Evolutionary conservation across 2,888 invertebrate genomes (phyloP), one percentile per base, ranked within the genome.

Genomic region (Lissonota sp.): DNA sequence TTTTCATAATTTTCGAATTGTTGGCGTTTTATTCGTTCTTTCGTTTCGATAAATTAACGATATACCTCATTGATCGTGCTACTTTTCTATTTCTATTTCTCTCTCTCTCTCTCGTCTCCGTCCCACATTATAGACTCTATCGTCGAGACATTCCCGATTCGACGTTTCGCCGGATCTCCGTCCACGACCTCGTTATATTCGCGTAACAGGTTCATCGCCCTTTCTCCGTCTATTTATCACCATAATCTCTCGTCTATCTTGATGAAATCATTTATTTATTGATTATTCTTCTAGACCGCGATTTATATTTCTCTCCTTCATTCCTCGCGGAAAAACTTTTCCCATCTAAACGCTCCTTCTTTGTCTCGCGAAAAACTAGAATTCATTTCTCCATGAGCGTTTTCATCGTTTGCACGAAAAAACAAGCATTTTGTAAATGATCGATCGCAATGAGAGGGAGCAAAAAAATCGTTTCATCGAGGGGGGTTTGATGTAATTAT

Each of bases 61-160:
- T 70, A 64, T 77, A 53, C 58, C 42, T 51, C 58, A 40, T 62
- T 57, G 55, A 66, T 37, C 53, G 63, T 49, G 57, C 58, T 39
- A 6, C 42, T 62, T 69, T 63, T 71, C 66, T 46, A 71, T 74
- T 76, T 55, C 77, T 64, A 62, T 75, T 82, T 37, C 69, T 79
- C 72, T 57, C 79, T 57, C 63, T 77, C 73, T 83, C 14, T 64
- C 69, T 75, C 42, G 14, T 12, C 51, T 64, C 51, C 37, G n/a
- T 44, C 40, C 49, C 60, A 74, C 67, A 49, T 64, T 46, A 63
- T 73, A 80, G 79, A 82, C 69, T 73, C 69, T 73, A 78, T 67
- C 79, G 76, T 79, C 80, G 73, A 80, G 80, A 84, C 84, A 84
- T 84, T 84, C 83, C 84, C 79, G 79, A 82, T 80, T 82, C 77